Evolutionary conservation across 2,113 vertebrate species (phyloP).

Genomic region (Lamprologus lemairii): DNA sequence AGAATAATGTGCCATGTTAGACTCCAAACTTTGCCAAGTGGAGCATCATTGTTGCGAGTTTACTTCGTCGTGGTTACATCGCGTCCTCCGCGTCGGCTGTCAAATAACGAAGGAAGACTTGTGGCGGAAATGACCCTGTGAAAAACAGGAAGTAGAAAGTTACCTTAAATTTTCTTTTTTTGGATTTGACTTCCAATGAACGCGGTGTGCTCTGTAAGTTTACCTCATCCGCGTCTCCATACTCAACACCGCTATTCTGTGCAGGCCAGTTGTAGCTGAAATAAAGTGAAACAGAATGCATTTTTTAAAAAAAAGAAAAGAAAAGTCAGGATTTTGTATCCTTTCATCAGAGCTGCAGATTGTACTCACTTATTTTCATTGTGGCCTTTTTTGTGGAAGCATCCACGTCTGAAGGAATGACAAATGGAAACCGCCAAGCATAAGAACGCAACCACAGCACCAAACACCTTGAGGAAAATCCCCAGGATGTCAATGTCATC

Average conservation of each 20-base stretch:
- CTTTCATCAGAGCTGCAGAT: not conserved
- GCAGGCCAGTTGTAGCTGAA: constrained; percentile 84
- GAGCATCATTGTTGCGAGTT: constrained; percentile 26
- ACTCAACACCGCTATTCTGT: constrained; percentile 80
- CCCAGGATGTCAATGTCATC: constrained; percentile 89
- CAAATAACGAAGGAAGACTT: constrained; percentile 97
- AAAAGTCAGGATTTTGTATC: not conserved
- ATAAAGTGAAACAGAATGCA: not conserved
- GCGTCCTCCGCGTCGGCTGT: constrained; percentile 30
- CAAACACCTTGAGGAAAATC: constrained; percentile 82
- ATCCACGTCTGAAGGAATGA: constrained; percentile 82
- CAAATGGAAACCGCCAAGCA: constrained; percentile 78
- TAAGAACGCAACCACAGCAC: constrained; percentile 74
- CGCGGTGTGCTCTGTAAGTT: not conserved
- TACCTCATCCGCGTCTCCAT: constrained; percentile 90
- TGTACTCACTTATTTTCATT: constrained; percentile 80
- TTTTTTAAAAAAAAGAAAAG: rapidly evolving
- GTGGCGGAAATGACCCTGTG: constrained; percentile 94
- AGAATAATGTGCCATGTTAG: constrained; percentile 62
- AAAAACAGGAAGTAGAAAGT: not conserved
- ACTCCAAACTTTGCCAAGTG: constrained; percentile 15
- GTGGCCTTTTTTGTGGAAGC: constrained; percentile 79
- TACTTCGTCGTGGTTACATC: not conserved
- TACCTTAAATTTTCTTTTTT: not conserved
- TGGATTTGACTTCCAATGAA: not conserved